phyloP scores from a whole-genome alignment of 2,113 vertebrate species.

The Tapirus terrestris region DNA sequence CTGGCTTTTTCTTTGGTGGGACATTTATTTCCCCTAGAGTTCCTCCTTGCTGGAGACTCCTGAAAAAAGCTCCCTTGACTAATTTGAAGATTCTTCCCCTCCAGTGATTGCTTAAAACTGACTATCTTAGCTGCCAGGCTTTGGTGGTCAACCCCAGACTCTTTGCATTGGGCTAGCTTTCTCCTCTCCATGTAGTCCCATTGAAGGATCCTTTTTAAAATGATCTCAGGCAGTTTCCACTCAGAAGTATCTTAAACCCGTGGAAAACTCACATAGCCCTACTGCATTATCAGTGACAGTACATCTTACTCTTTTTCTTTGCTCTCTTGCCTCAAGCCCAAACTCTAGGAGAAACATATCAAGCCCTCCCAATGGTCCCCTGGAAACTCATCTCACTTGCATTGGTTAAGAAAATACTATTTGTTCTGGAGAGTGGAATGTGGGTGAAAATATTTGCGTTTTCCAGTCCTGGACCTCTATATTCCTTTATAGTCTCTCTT shows the following conservation, averaged over 20 bases:
- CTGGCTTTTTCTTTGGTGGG: not conserved
- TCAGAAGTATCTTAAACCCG: not conserved
- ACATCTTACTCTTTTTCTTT: not conserved
- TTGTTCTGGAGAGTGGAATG: not conserved
- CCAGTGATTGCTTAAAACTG: not conserved
- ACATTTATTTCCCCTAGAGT: not conserved
- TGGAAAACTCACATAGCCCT: not conserved
- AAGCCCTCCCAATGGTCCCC: not conserved
- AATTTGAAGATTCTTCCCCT: not conserved
- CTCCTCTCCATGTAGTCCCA: not conserved
- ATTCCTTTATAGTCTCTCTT: not conserved
- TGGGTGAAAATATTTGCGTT: not conserved
- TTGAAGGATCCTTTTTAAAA: conserved; percentile 15
- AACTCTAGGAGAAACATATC: not conserved
- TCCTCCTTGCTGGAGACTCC: not conserved
- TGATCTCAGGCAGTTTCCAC: not conserved
- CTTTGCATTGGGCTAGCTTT: not conserved
- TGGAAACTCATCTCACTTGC: not conserved
- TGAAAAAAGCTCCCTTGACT: not conserved
- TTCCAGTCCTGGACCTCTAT: not conserved
- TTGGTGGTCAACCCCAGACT: not conserved
- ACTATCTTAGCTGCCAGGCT: not conserved
- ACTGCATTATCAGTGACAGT: not conserved
- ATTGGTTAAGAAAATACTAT: not conserved
- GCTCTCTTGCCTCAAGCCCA: not conserved